A percentile compares a stretch with the other conserved stretches of the same genome.
Evolutionary conservation across 2,113 vertebrate genomes (phyloP).

Genomic region (Pelvicachromis taeniatus): DNA sequence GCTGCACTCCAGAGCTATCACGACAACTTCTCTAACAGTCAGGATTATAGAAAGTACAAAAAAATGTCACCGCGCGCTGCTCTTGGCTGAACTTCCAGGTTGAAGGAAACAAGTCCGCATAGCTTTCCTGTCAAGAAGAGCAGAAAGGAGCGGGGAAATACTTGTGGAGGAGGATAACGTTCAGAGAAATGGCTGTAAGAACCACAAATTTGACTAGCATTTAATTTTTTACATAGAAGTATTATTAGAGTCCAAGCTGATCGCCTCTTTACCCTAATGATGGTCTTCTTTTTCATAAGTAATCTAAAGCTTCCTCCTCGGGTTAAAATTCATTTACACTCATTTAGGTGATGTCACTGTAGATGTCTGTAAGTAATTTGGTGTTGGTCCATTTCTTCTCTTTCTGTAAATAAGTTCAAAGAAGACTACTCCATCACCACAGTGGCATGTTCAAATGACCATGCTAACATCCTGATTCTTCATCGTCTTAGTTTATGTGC

Average conservation of each 20-base stretch:
- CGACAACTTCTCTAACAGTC: neutral
- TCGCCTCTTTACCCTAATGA: neutral
- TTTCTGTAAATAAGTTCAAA: neutral
- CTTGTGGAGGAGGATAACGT: neutral
- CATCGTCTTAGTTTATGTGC: neutral
- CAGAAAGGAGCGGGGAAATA: neutral
- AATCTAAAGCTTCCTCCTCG: neutral
- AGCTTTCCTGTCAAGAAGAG: neutral
- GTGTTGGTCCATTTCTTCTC: neutral
- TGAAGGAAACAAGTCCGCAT: neutral
- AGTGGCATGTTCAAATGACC: neutral
- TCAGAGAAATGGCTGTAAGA: neutral
- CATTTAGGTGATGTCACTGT: neutral
- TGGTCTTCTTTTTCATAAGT: neutral
- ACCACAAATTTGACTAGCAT: neutral
- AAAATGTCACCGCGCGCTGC: neutral
- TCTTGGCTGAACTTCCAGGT: neutral
- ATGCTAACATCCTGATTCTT: neutral
- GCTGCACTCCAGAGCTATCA: neutral
- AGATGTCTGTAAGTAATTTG: neutral
- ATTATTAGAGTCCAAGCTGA: neutral
- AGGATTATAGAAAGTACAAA: neutral
- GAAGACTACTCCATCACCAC: neutral
- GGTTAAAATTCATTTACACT: neutral
- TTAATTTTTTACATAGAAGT: fast-evolving